These are phyloP conservation scores for Hirtodrosophila histrioides DNA, from an alignment of 2,888 invertebrate species.

Conservation along the genomic window DNA sequence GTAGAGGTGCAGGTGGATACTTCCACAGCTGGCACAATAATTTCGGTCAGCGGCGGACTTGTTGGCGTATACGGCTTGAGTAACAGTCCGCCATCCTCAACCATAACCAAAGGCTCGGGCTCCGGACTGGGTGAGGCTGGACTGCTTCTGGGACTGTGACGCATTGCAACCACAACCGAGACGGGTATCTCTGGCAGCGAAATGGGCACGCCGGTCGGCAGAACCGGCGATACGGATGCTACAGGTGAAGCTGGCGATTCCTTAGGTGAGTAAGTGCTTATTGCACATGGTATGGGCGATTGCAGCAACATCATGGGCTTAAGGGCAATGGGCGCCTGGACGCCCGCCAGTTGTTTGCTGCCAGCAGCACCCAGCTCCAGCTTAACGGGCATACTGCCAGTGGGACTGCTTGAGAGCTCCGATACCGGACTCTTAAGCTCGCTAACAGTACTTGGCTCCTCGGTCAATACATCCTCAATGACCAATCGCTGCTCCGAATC, in stretches of 20 bases:
- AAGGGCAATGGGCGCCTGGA: slow-evolving; percentile 66
- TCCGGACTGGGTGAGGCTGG: slow-evolving; percentile 38
- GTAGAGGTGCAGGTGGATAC: neutral
- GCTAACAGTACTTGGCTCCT: slow-evolving; percentile 61
- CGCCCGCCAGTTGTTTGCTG: slow-evolving; percentile 46
- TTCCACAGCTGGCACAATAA: neutral
- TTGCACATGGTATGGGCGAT: slow-evolving; percentile 15
- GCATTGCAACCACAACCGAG: slow-evolving; percentile 73
- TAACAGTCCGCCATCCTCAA: slow-evolving; percentile 28
- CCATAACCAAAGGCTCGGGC: slow-evolving; percentile 1
- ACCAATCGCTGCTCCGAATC: slow-evolving; percentile 88
- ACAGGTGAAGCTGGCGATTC: neutral
- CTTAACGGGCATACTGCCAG: slow-evolving; percentile 53
- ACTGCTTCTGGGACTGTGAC: slow-evolving; percentile 55
- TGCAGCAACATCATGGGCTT: slow-evolving; percentile 54
- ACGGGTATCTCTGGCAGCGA: slow-evolving; percentile 79
- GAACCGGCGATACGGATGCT: neutral
- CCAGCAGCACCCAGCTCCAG: slow-evolving; percentile 45
- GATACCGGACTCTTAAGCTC: slow-evolving; percentile 72
- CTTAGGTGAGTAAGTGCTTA: slow-evolving; percentile 6
- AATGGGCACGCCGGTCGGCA: slow-evolving; percentile 69
- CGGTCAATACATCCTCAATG: slow-evolving; percentile 85
- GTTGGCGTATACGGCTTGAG: slow-evolving; percentile 20
- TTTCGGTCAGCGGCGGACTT: slow-evolving; percentile 17
- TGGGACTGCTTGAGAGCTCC: slow-evolving; percentile 44